phyloP scores from a whole-genome alignment of 2,797 vertebrate species.

The Muscicapa comitata region DNA sequence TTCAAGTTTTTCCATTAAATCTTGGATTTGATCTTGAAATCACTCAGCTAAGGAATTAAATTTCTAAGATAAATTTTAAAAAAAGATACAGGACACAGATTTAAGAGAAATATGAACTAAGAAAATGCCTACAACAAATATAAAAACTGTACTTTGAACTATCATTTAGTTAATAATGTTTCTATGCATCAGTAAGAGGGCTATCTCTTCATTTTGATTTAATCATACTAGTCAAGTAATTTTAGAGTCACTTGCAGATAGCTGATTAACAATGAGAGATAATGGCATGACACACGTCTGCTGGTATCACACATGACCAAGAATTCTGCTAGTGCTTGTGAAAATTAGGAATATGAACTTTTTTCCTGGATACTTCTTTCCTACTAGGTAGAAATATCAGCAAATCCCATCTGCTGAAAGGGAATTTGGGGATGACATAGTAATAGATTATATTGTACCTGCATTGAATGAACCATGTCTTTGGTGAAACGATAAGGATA shows the following conservation, averaged over 20 bases:
- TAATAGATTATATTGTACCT: conserved; percentile 72
- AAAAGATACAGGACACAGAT: neutral
- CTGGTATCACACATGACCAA: neutral
- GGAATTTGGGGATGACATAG: neutral
- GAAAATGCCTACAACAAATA: neutral
- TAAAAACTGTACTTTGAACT: neutral
- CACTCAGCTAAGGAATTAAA: neutral
- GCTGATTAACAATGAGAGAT: neutral
- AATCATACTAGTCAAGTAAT: neutral
- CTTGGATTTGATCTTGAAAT: neutral
- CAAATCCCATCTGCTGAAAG: neutral
- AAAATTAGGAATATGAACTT: neutral
- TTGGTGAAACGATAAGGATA: conserved; percentile 96
- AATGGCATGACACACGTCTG: neutral
- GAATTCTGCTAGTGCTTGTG: neutral
- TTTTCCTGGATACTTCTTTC: neutral
- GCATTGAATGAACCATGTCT: conserved; percentile 93
- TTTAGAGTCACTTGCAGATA: neutral
- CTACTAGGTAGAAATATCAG: neutral
- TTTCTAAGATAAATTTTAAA: neutral
- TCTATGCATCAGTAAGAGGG: neutral
- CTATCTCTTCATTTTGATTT: neutral
- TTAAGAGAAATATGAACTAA: neutral
- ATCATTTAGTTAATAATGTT: neutral
- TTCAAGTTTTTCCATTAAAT: neutral